These are phyloP conservation scores for Agapostemon virescens DNA, from an alignment of 2,888 invertebrate species.

Conservation along the genomic window DNA sequence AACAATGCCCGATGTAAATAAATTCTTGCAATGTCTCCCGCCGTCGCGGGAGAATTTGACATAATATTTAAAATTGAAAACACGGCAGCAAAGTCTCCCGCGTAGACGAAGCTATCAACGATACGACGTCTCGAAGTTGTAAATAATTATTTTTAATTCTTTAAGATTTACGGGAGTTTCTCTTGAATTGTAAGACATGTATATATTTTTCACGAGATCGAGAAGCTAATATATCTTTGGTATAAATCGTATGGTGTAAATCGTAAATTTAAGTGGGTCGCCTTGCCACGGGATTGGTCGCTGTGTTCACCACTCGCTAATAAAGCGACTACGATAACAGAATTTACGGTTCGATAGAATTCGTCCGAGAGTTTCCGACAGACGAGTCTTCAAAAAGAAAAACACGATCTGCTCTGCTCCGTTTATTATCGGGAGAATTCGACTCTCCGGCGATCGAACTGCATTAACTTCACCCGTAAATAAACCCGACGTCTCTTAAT, in stretches of 20 bases:
- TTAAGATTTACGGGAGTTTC: conserved; percentile 18
- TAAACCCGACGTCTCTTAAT: background rate
- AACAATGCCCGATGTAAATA: conserved; percentile 33
- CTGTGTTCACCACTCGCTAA: conserved; percentile 6
- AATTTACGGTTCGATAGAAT: background rate
- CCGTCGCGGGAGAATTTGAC: background rate
- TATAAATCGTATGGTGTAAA: conserved; percentile 10
- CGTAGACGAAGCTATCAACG: background rate
- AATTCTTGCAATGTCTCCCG: conserved; percentile 11
- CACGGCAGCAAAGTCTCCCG: background rate
- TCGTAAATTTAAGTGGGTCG: conserved; percentile 11
- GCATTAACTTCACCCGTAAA: background rate
- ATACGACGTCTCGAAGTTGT: conserved; percentile 10
- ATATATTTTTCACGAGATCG: conserved; percentile 30
- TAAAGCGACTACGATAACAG: background rate
- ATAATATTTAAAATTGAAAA: conserved; percentile 10
- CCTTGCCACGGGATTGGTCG: conserved; percentile 14
- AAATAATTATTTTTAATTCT: conserved; percentile 32
- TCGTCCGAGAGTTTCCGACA: background rate
- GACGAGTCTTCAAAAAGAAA: conserved; percentile 8
- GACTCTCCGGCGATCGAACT: background rate
- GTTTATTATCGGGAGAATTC: background rate
- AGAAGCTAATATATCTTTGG: conserved; percentile 24
- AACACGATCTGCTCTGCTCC: background rate
- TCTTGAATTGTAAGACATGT: conserved; percentile 22